A percentile compares a stretch with the other conserved stretches of the same genome.
These are phyloP conservation scores for Peromyscus nudipes DNA, from an alignment of 2,797 vertebrate species.

Conservation along the genomic window DNA sequence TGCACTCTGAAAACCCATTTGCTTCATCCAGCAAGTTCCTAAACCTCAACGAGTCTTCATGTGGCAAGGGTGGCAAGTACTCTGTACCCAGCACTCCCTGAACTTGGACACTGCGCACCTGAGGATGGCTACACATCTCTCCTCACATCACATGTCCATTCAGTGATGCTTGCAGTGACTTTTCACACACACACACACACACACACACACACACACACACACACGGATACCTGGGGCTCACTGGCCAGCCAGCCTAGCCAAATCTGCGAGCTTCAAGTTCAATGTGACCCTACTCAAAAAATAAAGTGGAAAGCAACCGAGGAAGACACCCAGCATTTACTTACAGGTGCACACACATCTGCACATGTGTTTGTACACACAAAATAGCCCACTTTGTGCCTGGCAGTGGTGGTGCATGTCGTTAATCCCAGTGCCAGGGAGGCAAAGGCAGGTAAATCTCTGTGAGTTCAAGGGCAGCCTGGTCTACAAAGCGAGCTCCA, in stretches of 20 bases:
- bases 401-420: neutral
- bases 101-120: neutral
- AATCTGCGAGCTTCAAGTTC: neutral
- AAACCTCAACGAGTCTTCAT: neutral
- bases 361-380: neutral
- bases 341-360: neutral
- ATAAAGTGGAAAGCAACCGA: neutral
- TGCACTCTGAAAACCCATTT: neutral
- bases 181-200: neutral
- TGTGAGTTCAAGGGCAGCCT: neutral
- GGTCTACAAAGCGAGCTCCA: neutral
- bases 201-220: neutral
- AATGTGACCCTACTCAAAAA: neutral
- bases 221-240: neutral
- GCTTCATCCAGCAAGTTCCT: no score
- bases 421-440: neutral
- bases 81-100: neutral
- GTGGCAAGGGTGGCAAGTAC: accelerated
- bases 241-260: neutral
- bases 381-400: neutral
- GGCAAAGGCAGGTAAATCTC: neutral
- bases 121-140: no score
- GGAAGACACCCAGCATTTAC: neutral
- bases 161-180: neutral
- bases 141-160: neutral